phyloP scores from a whole-genome alignment of 2,113 vertebrate genomes.

The Pachyramphus minor region DNA sequence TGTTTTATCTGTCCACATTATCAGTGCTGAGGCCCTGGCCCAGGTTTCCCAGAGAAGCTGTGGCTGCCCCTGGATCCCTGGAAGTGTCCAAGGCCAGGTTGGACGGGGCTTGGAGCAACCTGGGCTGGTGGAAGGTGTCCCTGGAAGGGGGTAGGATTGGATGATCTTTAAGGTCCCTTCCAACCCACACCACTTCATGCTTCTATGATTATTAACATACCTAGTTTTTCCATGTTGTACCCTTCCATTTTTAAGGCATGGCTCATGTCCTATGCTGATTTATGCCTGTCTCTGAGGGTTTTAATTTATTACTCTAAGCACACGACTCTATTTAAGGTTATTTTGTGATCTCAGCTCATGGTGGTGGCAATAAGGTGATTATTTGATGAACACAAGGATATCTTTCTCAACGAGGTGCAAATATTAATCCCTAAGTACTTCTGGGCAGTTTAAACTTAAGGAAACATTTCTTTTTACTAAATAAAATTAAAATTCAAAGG shows the following conservation, averaged over 20 bases:
- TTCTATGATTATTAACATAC: neutral
- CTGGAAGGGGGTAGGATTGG: neutral
- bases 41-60: neutral
- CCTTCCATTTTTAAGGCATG: neutral
- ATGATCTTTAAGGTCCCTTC: accelerated
- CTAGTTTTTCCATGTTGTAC: neutral
- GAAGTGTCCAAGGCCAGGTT: neutral
- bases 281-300: neutral
- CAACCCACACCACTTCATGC: neutral
- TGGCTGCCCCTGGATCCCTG: neutral
- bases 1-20: neutral
- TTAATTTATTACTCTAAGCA: neutral
- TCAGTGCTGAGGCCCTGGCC: neutral
- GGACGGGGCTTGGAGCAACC: neutral
- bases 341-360: neutral
- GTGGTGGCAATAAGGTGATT: neutral
- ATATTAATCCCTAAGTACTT: neutral
- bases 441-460: neutral
- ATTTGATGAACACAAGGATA: neutral
- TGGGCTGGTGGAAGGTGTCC: neutral
- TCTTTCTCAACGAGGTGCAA: neutral
- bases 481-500: neutral
- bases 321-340: neutral
- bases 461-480: neutral
- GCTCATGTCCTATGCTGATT: neutral